These are phyloP conservation scores for Clinocottus analis DNA, from an alignment of 2,113 vertebrate genomes.

Conservation along the genomic window DNA sequence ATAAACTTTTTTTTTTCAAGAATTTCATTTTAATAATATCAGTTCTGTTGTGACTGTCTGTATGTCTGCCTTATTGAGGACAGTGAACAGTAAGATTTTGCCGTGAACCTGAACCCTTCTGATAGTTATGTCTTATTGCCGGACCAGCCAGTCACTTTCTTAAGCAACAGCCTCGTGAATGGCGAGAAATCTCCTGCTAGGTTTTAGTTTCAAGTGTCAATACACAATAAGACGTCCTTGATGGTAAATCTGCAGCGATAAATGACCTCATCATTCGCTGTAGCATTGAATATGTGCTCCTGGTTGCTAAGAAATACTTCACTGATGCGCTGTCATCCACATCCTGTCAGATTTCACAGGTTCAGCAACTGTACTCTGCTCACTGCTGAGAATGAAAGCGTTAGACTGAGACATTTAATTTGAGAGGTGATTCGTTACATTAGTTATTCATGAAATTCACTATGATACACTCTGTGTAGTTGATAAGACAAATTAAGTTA, in stretches of 20 bases:
- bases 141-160: background rate
- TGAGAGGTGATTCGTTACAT: background rate
- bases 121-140: background rate
- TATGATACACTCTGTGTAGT: background rate
- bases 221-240: background rate
- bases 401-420: background rate
- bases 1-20: background rate
- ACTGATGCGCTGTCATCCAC: conserved; percentile 23
- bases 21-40: background rate
- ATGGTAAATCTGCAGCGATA: conserved; percentile 22
- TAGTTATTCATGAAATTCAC: background rate
- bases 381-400: background rate
- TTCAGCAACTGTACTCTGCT: conserved; percentile 7
- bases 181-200: background rate
- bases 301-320: conserved; percentile 35
- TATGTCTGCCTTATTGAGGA: background rate
- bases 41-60: background rate
- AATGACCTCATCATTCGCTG: conserved; percentile 17
- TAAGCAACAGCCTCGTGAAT: background rate
- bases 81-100: background rate
- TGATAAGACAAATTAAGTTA: conserved; percentile 16
- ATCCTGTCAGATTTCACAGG: conserved; percentile 2
- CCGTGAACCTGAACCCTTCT: background rate
- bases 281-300: background rate
- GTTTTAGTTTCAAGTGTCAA: conserved; percentile 19